Base-by-base conservation (phyloP, 2,113 vertebrate species). In the Micronycteris hirsuta region DNA sequence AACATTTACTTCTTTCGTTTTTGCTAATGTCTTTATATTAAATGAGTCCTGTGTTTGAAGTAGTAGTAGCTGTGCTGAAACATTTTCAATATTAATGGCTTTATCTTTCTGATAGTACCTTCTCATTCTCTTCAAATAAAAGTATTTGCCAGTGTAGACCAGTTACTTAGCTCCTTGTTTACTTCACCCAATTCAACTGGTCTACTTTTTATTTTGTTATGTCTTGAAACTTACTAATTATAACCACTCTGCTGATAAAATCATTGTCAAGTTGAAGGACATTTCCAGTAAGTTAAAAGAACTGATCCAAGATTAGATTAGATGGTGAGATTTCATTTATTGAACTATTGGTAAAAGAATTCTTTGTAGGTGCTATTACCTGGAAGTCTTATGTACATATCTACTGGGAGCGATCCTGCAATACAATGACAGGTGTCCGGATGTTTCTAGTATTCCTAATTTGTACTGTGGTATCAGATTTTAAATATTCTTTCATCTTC, bases 131-230 rank as follows among this genome's bases (percentile, higher is more conserved):
- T 94, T 94, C 38, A 81, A 16, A 73, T 68, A 45, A 56, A 74
- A 71, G 24, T 56, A 19, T 93, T 91, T 76, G 58, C 89, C 61
- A 43, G 0, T 89, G 14, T 91, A 68, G 67, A 78, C 63, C 22
- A 87, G 76, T 93, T 97, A 73, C 73, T 91, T 88, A 93, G 83
- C 31, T 88, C 67, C 70, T 87, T 95, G 73, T 89, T 89, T 76
- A 95, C 43, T 81, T 93, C 71, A 86, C 52, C n/a, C 61, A 89
- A 17, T 70, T 85, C 71, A 78, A 24, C 71, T 89, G 71, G 43
- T 93, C 52, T 89, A 80, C 78, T 17, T 93, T 95, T 93, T 85
- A 71, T 74, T 74, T 89, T 56, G 54, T 45, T 78, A 78, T 41
- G 5, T 91, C 43, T 92, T 92, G 71, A 93, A 93, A 63, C 19